Evolutionary conservation across 2,888 invertebrate species (phyloP).

Genomic region (Apodemia mormo): DNA sequence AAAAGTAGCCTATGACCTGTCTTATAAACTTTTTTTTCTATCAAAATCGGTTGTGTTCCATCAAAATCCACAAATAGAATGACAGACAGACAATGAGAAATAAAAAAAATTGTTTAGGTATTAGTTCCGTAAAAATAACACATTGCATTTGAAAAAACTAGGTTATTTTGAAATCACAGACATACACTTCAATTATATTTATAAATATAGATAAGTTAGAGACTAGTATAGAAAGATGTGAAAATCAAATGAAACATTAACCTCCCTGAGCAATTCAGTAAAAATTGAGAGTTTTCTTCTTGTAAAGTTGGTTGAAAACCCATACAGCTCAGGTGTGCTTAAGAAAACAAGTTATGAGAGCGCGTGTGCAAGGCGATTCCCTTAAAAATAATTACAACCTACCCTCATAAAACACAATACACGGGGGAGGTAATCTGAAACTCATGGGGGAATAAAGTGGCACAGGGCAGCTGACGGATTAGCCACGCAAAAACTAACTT

Average conservation of each 20-base stretch:
- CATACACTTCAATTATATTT: no score
- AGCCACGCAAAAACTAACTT: neutral
- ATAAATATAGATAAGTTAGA: no score
- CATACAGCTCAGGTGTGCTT: slow-evolving; percentile 24
- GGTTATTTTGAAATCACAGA: no score
- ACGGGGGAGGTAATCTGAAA: slow-evolving; percentile 37
- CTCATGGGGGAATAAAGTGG: slow-evolving; percentile 27
- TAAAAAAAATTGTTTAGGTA: no score
- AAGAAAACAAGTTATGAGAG: slow-evolving; percentile 12
- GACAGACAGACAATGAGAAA: no score
- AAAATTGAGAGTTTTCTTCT: neutral
- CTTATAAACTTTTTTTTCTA: no score
- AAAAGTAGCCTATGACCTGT: no score
- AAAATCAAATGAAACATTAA: neutral
- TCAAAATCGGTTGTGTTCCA: no score
- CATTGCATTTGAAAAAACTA: no score
- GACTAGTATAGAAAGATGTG: no score
- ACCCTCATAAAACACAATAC: slow-evolving; percentile 31
- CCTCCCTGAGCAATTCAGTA: neutral
- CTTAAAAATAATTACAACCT: slow-evolving; percentile 39
- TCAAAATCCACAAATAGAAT: no score
- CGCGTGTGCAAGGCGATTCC: slow-evolving; percentile 22
- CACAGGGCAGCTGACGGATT: neutral
- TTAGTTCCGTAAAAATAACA: no score
- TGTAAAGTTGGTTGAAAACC: neutral